Evolutionary conservation across 2,113 vertebrate genomes (phyloP).

Genomic region (Taxidea taxus): DNA sequence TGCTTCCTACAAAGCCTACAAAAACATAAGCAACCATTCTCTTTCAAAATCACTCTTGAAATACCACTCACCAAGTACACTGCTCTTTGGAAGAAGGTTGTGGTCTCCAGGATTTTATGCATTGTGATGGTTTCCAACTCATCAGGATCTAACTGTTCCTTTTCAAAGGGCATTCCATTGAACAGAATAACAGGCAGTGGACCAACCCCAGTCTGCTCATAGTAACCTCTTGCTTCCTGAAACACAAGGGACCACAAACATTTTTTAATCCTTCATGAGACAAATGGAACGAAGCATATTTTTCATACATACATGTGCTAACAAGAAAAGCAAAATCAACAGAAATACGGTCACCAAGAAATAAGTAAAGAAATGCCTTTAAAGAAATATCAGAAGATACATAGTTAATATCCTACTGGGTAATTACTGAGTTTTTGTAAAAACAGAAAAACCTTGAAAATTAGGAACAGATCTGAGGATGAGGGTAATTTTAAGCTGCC

Average conservation of each 20-base stretch:
- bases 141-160: constrained; percentile 95
- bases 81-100: constrained; percentile 93
- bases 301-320: not conserved
- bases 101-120: constrained; percentile 98
- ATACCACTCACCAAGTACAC: constrained; percentile 92
- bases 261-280: not conserved
- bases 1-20: not conserved
- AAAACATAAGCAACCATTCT: not conserved
- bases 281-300: not conserved
- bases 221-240: constrained; percentile 92
- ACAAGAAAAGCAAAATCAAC: not conserved
- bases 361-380: not conserved
- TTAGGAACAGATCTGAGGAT: not conserved
- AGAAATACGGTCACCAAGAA: not conserved
- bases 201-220: constrained; percentile 93
- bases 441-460: not conserved
- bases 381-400: not conserved
- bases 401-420: not conserved
- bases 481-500: not conserved
- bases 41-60: constrained; percentile 22
- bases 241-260: constrained; percentile 58
- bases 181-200: constrained; percentile 94
- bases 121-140: constrained; percentile 96
- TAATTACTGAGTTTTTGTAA: not conserved
- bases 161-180: constrained; percentile 95